These are phyloP conservation scores for Synanthedon andrenaeformis DNA, from an alignment of 2,888 invertebrate species.

Conservation along the genomic window DNA sequence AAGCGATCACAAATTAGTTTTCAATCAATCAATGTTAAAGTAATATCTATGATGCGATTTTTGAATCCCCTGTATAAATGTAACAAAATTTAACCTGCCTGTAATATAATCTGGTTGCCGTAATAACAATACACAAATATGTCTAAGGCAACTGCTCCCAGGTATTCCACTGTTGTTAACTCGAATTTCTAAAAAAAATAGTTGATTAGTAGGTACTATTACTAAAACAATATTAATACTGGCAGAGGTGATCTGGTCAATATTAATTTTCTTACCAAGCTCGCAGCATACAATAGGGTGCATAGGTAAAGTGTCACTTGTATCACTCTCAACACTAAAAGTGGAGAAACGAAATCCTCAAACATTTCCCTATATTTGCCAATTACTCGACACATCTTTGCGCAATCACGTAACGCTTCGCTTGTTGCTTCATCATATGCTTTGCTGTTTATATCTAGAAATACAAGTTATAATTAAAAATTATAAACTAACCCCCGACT, in stretches of 20 bases:
- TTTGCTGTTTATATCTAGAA: constrained; percentile 38
- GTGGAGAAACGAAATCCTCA: constrained; percentile 46
- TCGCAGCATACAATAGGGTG: constrained; percentile 48
- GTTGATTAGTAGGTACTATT: neutral
- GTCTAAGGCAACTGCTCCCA: constrained; percentile 50
- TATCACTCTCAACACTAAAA: constrained; percentile 44
- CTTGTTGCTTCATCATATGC: constrained; percentile 31
- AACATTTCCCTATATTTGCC: constrained; percentile 31
- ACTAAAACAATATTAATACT: no score
- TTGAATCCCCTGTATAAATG: no score
- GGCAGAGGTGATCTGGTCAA: no score
- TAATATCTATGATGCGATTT: no score
- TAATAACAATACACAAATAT: constrained; percentile 55
- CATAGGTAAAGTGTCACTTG: constrained; percentile 56
- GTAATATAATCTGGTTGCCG: constrained; percentile 53
- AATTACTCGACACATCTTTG: constrained; percentile 28
- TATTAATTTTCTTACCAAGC: constrained; percentile 25
- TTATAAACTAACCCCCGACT: no score
- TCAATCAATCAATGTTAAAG: no score
- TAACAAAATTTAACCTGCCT: constrained; percentile 21
- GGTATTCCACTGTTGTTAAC: constrained; percentile 50
- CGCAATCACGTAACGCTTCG: constrained; percentile 39
- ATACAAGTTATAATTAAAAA: neutral
- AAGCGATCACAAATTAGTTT: no score
- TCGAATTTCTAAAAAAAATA: constrained; percentile 41